Conservation (phyloP, 2,113 vertebrate genomes). For the Dasypus novemcinctus region DNA sequence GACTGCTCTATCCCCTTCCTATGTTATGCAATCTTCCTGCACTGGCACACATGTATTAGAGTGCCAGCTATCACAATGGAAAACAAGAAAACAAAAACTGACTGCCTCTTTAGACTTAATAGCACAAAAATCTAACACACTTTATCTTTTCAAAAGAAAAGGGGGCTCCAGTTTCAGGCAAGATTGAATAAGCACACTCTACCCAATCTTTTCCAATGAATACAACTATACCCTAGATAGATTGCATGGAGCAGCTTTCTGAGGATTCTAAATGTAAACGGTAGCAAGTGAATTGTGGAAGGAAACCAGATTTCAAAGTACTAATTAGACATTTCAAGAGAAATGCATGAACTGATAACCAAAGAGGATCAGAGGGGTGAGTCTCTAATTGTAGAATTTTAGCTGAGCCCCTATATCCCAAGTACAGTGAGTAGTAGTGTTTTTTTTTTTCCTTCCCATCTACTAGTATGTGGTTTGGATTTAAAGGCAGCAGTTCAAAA, state of each 20-base stretch:
- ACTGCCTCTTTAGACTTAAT: background rate
- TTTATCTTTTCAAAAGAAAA: background rate
- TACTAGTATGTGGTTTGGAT: background rate
- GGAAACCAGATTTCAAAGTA: constrained; percentile 9
- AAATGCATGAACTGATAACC: background rate
- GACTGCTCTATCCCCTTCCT: background rate
- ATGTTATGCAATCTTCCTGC: background rate
- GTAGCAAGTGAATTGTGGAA: background rate
- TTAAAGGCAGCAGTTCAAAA: constrained; percentile 6
- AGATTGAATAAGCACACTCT: background rate
- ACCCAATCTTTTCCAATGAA: background rate
- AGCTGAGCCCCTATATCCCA: background rate
- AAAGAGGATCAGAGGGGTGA: background rate
- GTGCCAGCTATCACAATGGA: background rate
- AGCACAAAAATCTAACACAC: background rate
- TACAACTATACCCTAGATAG: background rate
- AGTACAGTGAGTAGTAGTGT: no score
- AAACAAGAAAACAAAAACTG: background rate
- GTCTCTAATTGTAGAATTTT: background rate
- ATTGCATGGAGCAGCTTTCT: background rate
- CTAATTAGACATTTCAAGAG: background rate
- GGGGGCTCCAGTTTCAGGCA: background rate
- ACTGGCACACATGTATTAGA: background rate
- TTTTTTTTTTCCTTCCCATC: background rate
- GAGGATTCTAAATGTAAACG: background rate